Evolutionary conservation across 1,140 invertebrate genomes (phyloP), one percentile per base, ranked within the genome.

Genomic region (Pinna nobilis): DNA sequence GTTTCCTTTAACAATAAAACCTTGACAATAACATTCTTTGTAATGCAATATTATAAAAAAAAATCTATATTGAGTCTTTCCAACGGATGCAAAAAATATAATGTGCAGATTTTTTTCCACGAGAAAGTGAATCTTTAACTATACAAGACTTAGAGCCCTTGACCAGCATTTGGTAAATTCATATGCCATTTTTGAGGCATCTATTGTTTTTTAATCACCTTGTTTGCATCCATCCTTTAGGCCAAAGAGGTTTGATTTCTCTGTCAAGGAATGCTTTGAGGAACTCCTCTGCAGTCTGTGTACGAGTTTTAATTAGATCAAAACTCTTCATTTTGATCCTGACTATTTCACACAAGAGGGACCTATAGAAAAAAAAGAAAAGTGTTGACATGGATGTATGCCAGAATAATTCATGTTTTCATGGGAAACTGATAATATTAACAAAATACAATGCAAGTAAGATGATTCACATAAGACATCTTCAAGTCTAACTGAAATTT

Each of bases 231-330:
- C 91, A 93, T 3, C 92, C 92, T 66, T 88, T 81, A 5, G 92
- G 92, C 92, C 92, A 93, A 9, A 93, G 76, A 3, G 88, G 84
- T 77, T 90, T 89, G n/a, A 93, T 88, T 84, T 91, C 90, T 13
- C 83, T 79, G 41, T 92, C 88, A 39, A 93, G 83, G 66, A 91
- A 92, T 1, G 87, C 74, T 20, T 83, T 87, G n/a, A 93, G 82
- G 77, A 91, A 92, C 37, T 91, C 89, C 69, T 92, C 91, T 30
- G 91, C 86, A 33, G 88, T 90, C 81, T 91, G 90, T 70, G 90
- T 91, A 39, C 91, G 88, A 11, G 89, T 87, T 84, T 90, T 91
- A 30, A 88, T 82, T 30, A 88, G 78, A 53, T 89, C 90, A 90
- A 77, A 92, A 84, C 76, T 91, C 82, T 85, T 90, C 88, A 90